phyloP scores from a whole-genome alignment of 1,140 invertebrate species.

The Dermatophagoides farinae region DNA sequence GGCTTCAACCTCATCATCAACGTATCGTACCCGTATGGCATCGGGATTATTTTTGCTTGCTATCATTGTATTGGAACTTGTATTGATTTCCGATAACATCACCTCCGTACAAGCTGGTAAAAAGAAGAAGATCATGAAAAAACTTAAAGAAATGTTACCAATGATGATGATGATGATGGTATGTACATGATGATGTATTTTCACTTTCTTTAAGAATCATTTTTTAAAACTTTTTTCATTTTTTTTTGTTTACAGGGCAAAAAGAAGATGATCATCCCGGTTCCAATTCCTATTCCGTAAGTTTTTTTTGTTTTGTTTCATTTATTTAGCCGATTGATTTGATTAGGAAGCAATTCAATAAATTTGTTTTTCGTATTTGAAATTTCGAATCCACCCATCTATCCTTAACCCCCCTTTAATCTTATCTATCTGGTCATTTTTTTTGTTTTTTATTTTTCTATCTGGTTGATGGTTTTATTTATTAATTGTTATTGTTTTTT shows the following conservation, averaged over 20 bases:
- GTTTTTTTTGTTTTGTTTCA: not conserved
- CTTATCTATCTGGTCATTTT: not conserved
- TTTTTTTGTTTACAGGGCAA: not conserved
- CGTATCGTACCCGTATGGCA: no score
- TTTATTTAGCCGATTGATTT: no score
- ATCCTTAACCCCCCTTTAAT: no score
- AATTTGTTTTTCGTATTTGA: not conserved
- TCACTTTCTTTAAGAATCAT: not conserved
- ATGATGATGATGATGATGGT: slow-evolving; percentile 14
- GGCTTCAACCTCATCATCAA: no score
- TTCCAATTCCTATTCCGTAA: slow-evolving; percentile 10
- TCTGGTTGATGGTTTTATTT: not conserved
- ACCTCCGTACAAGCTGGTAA: not conserved
- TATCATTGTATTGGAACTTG: slow-evolving; percentile 1
- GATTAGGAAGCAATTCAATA: no score
- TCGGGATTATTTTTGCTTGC: slow-evolving; percentile 1
- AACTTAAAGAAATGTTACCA: slow-evolving; percentile 12
- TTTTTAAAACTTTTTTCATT: not conserved
- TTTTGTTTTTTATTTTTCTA: not conserved
- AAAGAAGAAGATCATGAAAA: slow-evolving; percentile 13
- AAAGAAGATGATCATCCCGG: slow-evolving; percentile 10
- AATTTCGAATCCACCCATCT: not conserved
- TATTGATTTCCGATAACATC: not conserved
- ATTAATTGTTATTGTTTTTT: not conserved
- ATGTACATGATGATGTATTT: not conserved